Evolutionary conservation across 1,140 invertebrate species (phyloP).

Genomic region (Grapholita molesta): DNA sequence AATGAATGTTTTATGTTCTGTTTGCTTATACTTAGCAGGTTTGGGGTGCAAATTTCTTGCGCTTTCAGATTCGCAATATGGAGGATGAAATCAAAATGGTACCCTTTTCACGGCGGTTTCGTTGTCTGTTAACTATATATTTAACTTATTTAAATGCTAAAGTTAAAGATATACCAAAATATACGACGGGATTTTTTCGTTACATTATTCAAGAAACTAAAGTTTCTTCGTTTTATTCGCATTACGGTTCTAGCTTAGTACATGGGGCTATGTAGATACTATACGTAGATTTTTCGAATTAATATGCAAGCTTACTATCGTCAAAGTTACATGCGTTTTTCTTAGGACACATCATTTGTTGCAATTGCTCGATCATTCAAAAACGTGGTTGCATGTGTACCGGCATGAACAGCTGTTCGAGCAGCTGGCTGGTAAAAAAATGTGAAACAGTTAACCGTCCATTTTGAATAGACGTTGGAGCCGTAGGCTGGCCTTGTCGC

Average conservation of each 20-base stretch:
- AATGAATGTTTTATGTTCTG: neutral
- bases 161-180: neutral
- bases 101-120: constrained; percentile 50
- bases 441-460: constrained; percentile 68
- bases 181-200: neutral
- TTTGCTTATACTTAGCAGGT: neutral
- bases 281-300: neutral
- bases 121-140: constrained; percentile 27
- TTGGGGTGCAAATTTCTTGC: constrained; percentile 57
- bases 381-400: constrained; percentile 25
- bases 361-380: neutral
- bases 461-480: constrained; percentile 50
- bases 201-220: neutral
- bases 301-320: constrained; percentile 1
- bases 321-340: neutral
- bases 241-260: neutral
- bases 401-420: constrained; percentile 71
- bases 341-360: neutral
- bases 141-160: neutral
- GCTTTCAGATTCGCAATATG: constrained; percentile 72
- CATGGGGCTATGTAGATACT: neutral
- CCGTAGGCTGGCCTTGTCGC: constrained; percentile 45
- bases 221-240: neutral
- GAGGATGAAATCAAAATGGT: constrained; percentile 77
- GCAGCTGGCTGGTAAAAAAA: constrained; percentile 73